These are phyloP conservation scores for Napeogenes sylphis DNA, from an alignment of 2,888 invertebrate species.

Conservation along the genomic window DNA sequence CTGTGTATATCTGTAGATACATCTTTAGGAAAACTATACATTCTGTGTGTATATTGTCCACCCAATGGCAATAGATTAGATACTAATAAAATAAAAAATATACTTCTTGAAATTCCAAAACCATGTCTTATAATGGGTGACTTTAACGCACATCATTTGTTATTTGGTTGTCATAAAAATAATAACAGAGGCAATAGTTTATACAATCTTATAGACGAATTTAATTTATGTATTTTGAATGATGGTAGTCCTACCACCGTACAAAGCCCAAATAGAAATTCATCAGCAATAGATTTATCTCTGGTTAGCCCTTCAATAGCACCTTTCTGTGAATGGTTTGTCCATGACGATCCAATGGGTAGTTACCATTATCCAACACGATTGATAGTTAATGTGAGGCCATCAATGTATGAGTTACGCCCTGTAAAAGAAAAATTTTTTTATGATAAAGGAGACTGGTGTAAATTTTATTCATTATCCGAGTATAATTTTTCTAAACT, in stretches of 20 bases:
- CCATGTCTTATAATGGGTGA: slow-evolving; percentile 18
- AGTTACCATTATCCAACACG: no score
- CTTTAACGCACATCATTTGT: slow-evolving; percentile 30
- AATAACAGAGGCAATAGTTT: slow-evolving; percentile 13
- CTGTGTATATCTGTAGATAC: slow-evolving; percentile 12
- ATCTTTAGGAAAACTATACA: slow-evolving; percentile 3
- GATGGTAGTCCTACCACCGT: slow-evolving; percentile 20
- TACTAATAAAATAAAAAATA: slow-evolving; percentile 9
- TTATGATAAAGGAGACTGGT: slow-evolving; percentile 28
- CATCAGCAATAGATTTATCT: no score
- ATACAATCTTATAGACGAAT: slow-evolving; percentile 25
- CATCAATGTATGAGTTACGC: slow-evolving; percentile 25
- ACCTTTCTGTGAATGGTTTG: slow-evolving; percentile 5
- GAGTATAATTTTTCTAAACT: slow-evolving; percentile 17
- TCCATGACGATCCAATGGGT: no score
- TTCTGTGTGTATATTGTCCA: slow-evolving; percentile 25
- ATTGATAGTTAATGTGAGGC: slow-evolving; percentile 15
- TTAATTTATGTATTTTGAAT: slow-evolving; percentile 23
- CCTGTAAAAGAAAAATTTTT: slow-evolving; percentile 18
- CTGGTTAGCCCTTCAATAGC: slow-evolving; percentile 9
- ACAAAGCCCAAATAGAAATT: neutral
- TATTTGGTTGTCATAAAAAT: slow-evolving; percentile 27
- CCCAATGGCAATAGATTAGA: slow-evolving; percentile 9
- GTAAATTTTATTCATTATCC: slow-evolving; percentile 18
- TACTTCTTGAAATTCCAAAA: slow-evolving; percentile 13